Evolutionary conservation across 1,140 invertebrate genomes (phyloP), one percentile per base, ranked within the genome.

Genomic region (Bombus waltoni): DNA sequence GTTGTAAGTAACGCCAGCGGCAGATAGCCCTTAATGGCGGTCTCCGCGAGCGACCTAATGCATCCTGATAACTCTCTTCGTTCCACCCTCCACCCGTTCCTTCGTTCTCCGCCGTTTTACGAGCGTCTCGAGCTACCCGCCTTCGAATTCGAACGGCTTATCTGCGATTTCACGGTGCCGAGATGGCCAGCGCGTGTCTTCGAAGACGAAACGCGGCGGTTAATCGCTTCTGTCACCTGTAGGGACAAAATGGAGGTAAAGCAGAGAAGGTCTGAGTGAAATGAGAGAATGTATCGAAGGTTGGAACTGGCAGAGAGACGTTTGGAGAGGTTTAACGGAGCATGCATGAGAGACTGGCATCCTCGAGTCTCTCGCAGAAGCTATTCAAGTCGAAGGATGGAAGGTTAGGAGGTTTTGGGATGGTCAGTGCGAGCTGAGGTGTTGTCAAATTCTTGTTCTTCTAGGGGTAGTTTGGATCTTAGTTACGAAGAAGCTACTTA

Each of bases 11-110:
- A 88, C 81, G 81, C 87, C 75, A 81, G 81, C 72, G 87, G 85
- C 86, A 88, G 88, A 91, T 90, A 90, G 83, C 78, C 87, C 90
- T 88, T 93, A 92, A 93, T 92, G 88, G 91, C 83, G 44, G 82
- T 75, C 72, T 83, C 87, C 81, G 88, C 89, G 87, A 71, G 74
- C 86, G 81, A 73, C 77, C 87, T 93, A 93, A 93, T 92, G 92
- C 87, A 90, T 91, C 82, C 85, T 87, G 89, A 92, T 92, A 93
- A 91, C 90, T 90, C 87, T 77, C 87, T 74, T 28, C 25, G n/a
- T 32, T 57, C 81, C 42, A 42, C 25, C 70, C 38, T 78, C 59
- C 38, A 18, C 28, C 74, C 70, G 71, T 6, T 35, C 35, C 2
- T 32, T n/a, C 28, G 0, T 28, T 28, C 40, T 62, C 25, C 62